Evolutionary conservation across 2,888 invertebrate genomes (phyloP), one percentile per base, ranked within the genome.

Genomic region (Lasioglossum figueresi): DNA sequence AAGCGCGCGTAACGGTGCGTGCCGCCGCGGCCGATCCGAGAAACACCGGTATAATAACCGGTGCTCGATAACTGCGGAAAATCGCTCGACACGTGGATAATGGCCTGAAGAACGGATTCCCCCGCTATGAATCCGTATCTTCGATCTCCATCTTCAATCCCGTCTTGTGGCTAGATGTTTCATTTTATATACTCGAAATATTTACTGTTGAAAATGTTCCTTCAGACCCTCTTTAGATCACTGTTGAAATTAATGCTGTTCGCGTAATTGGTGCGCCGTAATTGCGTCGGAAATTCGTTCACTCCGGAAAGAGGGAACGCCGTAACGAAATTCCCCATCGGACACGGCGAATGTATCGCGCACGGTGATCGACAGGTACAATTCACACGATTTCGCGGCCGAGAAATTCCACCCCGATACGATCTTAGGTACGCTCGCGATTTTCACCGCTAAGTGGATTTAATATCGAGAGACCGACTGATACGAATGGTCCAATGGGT

Each of bases 21-120:
- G 68, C 83, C 83, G 79, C 68, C 66, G 66, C 84, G 84, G 80
- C 75, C 86, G 87, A 90, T 91, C 91, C 90, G 86, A 89, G 90
- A 89, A 43, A 72, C 71, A 45, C 45, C n/a, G 16, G 72, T 63
- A 63, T 31, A 63, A 63, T 63, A 63, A 63, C 59, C 59, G 59
- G 59, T 63, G 59, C 27, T 45, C 34, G 23, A n/a, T 63, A 77
- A 23, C 68, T 52, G 68, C 48, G 80, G 79, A 79, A 79, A 79
- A 19, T 72, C 37, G 52, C 19, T 52, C 43, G 86, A 63, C 59
- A 63, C 27, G 31, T 16, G 27, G 59, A 63, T 63, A 63, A 63
- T 63, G 31, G 59, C n/a, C 31, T 63, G 5, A 31, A 5, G 31
- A 31, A 14, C 59, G 27, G 59, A 27, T 31, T 16, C 27, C 16